These are phyloP conservation scores for Macrosiphum euphorbiae DNA, from an alignment of 2,888 invertebrate species.

Conservation along the genomic window DNA sequence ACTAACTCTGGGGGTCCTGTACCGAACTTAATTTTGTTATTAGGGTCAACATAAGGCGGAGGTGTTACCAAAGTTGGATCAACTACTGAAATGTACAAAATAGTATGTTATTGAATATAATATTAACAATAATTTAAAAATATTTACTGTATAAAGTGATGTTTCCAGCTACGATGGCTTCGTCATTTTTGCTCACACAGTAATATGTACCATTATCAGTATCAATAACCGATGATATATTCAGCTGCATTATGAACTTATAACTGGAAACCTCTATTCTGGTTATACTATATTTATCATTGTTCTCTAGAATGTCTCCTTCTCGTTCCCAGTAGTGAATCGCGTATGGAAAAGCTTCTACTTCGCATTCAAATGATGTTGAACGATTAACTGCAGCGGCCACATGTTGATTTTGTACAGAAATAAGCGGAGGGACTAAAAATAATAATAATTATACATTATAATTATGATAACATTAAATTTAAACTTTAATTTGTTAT, in stretches of 20 bases:
- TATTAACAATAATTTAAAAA: not conserved
- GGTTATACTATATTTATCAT: conserved; percentile 50
- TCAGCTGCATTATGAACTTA: conserved; percentile 83
- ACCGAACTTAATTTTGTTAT: conserved; percentile 55
- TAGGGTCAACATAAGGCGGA: conserved; percentile 52
- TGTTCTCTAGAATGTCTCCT: conserved; percentile 72
- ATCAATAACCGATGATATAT: conserved; percentile 78
- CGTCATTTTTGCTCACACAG: conserved; percentile 87
- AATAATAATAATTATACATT: conserved; percentile 57
- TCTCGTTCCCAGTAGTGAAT: conserved; percentile 89
- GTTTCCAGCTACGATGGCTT: conserved; percentile 83
- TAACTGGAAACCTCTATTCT: conserved; percentile 58
- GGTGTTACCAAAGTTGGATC: conserved; percentile 58
- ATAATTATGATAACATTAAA: not conserved
- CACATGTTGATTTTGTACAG: conserved; percentile 82
- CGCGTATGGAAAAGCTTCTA: conserved; percentile 90
- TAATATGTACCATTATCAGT: conserved; percentile 83
- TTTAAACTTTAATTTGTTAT: not conserved
- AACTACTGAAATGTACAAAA: conserved; percentile 49
- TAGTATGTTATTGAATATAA: not conserved
- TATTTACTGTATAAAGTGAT: conserved; percentile 77
- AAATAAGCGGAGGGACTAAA: conserved; percentile 86
- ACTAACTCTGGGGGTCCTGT: conserved; percentile 45
- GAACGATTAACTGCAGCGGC: conserved; percentile 80
- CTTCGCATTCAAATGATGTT: conserved; percentile 84